Conservation (phyloP, 2,888 invertebrate genomes). For the Anagyrus pseudococci region DNA sequence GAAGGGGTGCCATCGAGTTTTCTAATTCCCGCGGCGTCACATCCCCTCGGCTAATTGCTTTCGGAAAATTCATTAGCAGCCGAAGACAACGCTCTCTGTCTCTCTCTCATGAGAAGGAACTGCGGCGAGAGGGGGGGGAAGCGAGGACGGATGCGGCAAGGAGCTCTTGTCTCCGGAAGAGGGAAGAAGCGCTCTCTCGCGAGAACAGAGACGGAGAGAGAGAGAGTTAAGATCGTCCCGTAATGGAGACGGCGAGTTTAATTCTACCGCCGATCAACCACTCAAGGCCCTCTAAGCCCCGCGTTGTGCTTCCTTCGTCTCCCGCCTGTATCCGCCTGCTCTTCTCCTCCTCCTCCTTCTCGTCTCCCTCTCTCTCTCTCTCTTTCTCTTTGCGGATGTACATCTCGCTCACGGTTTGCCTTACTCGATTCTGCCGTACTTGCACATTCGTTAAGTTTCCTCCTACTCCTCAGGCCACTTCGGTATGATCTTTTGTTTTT, state of each 20-base stretch:
- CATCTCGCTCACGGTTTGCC: too few relatives aligned
- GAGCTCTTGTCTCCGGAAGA: conserved; percentile 15
- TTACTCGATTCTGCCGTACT: too few relatives aligned
- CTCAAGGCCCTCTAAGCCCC: conserved; percentile 42
- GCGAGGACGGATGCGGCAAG: not conserved
- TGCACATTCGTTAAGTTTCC: too few relatives aligned
- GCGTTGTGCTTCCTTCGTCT: conserved; percentile 2
- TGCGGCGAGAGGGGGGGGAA: not conserved
- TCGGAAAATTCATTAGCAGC: conserved; percentile 56
- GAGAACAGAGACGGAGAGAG: too few relatives aligned
- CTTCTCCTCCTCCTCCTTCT: too few relatives aligned
- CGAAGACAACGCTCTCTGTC: conserved; percentile 19
- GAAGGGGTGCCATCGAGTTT: conserved; percentile 32
- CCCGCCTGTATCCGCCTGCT: not conserved
- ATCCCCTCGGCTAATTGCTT: conserved; percentile 52
- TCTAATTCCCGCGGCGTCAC: conserved; percentile 31
- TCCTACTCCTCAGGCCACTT: too few relatives aligned
- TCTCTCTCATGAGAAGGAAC: too few relatives aligned
- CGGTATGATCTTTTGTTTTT: too few relatives aligned
- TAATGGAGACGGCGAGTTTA: conserved; percentile 47
- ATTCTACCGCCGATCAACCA: conserved; percentile 48
- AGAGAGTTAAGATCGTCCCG: conserved; percentile 44
- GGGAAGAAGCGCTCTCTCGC: conserved; percentile 9
- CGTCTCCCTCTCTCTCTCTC: too few relatives aligned
- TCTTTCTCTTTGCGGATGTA: too few relatives aligned